Conservation (phyloP, 1,140 invertebrate species). For the Agraylea sexmaculata region DNA sequence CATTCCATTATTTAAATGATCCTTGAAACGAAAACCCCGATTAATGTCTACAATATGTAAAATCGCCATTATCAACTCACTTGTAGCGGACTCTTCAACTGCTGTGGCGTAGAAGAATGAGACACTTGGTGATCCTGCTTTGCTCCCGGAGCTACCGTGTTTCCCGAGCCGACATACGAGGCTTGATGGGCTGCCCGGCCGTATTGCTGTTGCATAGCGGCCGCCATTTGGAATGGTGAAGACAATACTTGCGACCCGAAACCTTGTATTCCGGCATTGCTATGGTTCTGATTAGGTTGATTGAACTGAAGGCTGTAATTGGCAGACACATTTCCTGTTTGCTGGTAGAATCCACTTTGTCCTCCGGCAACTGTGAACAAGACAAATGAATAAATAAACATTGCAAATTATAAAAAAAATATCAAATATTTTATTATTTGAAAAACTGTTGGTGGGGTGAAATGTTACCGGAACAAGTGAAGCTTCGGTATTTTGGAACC, state of each 20-base stretch:
- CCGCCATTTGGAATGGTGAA: slow-evolving; percentile 17
- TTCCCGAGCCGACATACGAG: slow-evolving; percentile 7
- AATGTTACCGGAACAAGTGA: slow-evolving; percentile 4
- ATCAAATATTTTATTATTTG: background rate
- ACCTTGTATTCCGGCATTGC: slow-evolving; percentile 17
- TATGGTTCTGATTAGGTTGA: slow-evolving; percentile 19
- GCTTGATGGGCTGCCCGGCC: slow-evolving; percentile 12
- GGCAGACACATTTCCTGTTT: slow-evolving; percentile 18
- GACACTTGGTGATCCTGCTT: slow-evolving; percentile 11
- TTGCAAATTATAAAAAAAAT: background rate
- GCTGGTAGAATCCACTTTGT: slow-evolving; percentile 20
- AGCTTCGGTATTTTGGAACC: slow-evolving; percentile 7
- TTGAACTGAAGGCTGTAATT: slow-evolving; percentile 20
- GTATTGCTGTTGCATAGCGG: slow-evolving; percentile 11
- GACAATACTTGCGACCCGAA: slow-evolving; percentile 19
- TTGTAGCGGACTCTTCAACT: slow-evolving; percentile 20
- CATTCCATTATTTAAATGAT: slow-evolving; percentile 20
- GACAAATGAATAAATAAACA: background rate
- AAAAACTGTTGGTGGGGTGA: slow-evolving; percentile 10
- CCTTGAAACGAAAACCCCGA: slow-evolving; percentile 11
- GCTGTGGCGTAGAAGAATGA: slow-evolving; percentile 17
- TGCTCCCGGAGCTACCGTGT: too few relatives aligned
- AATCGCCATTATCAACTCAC: slow-evolving; percentile 5
- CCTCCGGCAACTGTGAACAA: slow-evolving; percentile 9
- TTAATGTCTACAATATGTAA: too few relatives aligned